Conservation (phyloP, 2,113 vertebrate species). For the Kryptolebias marmoratus region DNA sequence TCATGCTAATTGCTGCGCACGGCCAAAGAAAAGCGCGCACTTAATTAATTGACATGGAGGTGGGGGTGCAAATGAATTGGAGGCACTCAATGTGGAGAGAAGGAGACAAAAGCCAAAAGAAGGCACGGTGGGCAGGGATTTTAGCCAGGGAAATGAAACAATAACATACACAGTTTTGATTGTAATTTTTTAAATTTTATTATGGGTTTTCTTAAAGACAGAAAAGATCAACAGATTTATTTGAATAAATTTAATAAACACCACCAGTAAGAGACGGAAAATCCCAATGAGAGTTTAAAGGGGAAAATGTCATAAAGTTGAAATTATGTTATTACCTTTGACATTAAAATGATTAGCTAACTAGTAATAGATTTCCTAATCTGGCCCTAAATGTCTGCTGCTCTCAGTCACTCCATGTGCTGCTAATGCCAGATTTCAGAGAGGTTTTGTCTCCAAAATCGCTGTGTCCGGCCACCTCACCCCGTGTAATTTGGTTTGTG, state of each 20-base stretch:
- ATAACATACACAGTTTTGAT: conserved; percentile 19
- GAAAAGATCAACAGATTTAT: neutral
- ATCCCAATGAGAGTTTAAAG: neutral
- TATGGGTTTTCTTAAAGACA: neutral
- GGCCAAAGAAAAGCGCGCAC: conserved; percentile 79
- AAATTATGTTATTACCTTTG: conserved; percentile 2
- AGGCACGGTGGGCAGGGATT: neutral
- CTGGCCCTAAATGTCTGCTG: conserved; percentile 62
- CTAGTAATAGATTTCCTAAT: conserved; percentile 67
- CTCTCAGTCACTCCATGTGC: conserved; percentile 55
- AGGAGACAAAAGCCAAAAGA: conserved; percentile 43
- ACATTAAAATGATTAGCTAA: conserved; percentile 35
- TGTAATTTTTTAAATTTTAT: neutral
- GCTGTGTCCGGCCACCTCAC: conserved; percentile 76
- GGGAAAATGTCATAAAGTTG: neutral
- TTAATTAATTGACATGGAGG: conserved; percentile 84
- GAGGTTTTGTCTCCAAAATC: conserved; percentile 79
- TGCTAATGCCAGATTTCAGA: conserved; percentile 72
- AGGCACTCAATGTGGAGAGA: conserved; percentile 75
- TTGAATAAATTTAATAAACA: neutral
- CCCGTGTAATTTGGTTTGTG: conserved; percentile 81
- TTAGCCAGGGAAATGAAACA: neutral
- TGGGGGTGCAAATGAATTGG: conserved; percentile 70
- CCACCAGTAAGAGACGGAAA: too few species aligned
- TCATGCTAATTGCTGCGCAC: conserved; percentile 82